Percentiles rank a stretch among this genome's conserved stretches.
These are phyloP conservation scores for Gambusia affinis DNA, from an alignment of 2,113 vertebrate species.

Conservation along the genomic window DNA sequence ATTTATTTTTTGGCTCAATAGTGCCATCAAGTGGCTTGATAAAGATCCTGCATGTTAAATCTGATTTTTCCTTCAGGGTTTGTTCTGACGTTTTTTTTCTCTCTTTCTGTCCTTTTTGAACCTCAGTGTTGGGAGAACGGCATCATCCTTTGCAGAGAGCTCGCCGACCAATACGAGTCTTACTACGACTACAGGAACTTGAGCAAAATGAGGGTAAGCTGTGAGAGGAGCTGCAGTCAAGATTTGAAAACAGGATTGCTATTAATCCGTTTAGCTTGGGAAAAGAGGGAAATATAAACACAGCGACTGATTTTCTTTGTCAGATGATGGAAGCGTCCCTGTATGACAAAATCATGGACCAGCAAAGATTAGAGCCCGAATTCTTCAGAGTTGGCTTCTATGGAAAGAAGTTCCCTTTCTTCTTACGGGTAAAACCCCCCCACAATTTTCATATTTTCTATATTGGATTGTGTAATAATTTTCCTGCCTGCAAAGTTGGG, in stretches of 20 bases:
- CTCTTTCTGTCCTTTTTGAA: not conserved
- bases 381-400: slow-evolving; percentile 99
- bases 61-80: not conserved
- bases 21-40: slow-evolving; percentile 68
- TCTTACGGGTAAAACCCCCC: slow-evolving; percentile 87
- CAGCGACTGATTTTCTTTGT: not conserved
- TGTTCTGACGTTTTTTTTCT: not conserved
- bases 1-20: slow-evolving; percentile 37
- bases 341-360: slow-evolving; percentile 99
- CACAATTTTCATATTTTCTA: slow-evolving; percentile 8
- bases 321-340: slow-evolving; percentile 97
- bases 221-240: not conserved
- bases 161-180: slow-evolving; percentile 96
- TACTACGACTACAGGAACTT: slow-evolving; percentile 99
- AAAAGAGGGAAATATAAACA: not conserved
- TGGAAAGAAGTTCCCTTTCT: slow-evolving; percentile 98
- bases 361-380: slow-evolving; percentile 95
- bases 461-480: not conserved
- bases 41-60: slow-evolving; percentile 11
- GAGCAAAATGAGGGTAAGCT: slow-evolving; percentile 97
- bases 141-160: slow-evolving; percentile 95
- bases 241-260: no score
- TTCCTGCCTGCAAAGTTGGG: slow-evolving; percentile 7
- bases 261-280: not conserved
- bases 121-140: slow-evolving; percentile 98